These are phyloP conservation scores for Pangasianodon gigas DNA, from an alignment of 2,113 vertebrate genomes.

Conservation along the genomic window DNA sequence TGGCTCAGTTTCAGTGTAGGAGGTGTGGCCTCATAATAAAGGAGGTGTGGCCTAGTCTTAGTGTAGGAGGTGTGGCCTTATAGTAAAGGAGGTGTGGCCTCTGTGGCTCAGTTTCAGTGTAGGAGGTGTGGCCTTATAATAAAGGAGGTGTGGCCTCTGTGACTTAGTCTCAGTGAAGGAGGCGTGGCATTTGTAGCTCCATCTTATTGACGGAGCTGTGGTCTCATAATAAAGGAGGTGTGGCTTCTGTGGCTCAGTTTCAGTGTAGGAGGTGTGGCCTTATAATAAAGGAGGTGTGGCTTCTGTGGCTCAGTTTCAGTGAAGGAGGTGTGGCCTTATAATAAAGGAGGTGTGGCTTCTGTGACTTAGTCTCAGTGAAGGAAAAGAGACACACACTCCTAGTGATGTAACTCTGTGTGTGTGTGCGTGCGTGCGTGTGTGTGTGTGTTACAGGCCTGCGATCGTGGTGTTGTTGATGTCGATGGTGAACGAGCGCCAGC, in stretches of 20 bases:
- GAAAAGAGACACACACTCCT: not conserved
- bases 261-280: not conserved
- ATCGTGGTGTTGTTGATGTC: constrained; percentile 98
- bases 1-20: not conserved
- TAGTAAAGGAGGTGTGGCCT: not conserved
- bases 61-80: not conserved
- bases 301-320: not conserved
- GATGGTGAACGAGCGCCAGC: constrained; percentile 97
- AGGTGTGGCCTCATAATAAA: not conserved
- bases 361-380: not conserved
- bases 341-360: not conserved
- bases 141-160: not conserved
- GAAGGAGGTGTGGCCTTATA: not conserved
- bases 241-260: not conserved
- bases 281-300: not conserved
- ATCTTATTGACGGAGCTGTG: not conserved
- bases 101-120: not conserved
- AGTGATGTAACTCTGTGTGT: not conserved
- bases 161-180: no score
- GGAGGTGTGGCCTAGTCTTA: not conserved
- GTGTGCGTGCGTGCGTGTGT: constrained; percentile 5
- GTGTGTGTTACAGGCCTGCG: constrained; percentile 78
- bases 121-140: not conserved
- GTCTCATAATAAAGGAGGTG: not conserved
- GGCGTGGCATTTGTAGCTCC: not conserved